Evolutionary conservation across 2,888 invertebrate genomes (phyloP).

Genomic region (Coenonympha glycerion): DNA sequence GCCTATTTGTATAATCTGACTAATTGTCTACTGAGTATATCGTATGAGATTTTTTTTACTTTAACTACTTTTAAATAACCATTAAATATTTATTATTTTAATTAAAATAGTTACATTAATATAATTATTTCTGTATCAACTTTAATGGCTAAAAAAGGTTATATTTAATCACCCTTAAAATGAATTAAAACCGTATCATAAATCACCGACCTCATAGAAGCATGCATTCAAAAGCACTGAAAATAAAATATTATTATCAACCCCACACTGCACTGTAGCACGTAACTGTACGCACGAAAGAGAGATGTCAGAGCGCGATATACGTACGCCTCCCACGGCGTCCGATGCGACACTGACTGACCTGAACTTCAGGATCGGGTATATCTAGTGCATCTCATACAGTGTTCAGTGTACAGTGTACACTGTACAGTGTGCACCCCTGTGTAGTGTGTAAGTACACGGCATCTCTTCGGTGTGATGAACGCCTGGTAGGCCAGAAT

Average conservation of each 20-base stretch:
- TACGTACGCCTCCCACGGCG: conserved; percentile 51
- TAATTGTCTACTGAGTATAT: too few species aligned
- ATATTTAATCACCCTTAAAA: background rate
- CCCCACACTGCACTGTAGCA: conserved; percentile 32
- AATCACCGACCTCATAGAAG: conserved; percentile 33
- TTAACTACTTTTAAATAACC: too few species aligned
- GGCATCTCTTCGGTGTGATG: conserved; percentile 39
- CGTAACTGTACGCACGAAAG: conserved; percentile 34
- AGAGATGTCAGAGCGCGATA: conserved; percentile 24
- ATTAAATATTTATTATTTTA: too few species aligned
- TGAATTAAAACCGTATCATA: conserved; percentile 15
- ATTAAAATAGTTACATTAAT: background rate
- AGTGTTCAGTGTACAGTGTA: too few species aligned
- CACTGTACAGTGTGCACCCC: too few species aligned
- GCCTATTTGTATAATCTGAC: too few species aligned
- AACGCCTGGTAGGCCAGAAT: conserved; percentile 48
- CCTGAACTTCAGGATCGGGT: conserved; percentile 45
- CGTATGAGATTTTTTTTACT: too few species aligned
- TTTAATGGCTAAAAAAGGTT: background rate
- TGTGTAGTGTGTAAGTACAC: too few species aligned
- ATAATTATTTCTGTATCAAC: background rate
- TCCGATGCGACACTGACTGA: conserved; percentile 55
- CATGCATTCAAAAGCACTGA: conserved; percentile 29
- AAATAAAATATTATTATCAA: conserved; percentile 27
- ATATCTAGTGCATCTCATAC: conserved; percentile 56